Evolutionary conservation across 37 sponge, comb jelly and placozoan genomes (phyloP).

Genomic region (Lycopodina hypogea): DNA sequence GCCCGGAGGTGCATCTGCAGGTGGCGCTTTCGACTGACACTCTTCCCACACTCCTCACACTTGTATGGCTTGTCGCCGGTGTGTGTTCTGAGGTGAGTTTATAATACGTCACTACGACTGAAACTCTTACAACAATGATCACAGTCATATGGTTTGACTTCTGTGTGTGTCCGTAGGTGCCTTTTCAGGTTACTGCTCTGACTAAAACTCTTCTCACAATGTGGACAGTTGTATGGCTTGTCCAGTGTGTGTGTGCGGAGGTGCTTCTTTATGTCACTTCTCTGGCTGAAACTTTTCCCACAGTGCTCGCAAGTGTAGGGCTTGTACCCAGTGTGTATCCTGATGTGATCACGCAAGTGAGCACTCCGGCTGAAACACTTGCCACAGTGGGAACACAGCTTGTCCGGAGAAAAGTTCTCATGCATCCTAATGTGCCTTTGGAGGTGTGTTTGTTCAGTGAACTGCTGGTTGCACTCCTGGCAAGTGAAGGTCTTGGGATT

Average conservation of each 20-base stretch:
- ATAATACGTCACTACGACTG: slow-evolving; percentile 22
- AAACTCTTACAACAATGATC: slow-evolving; percentile 66
- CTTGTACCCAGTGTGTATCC: slow-evolving; percentile 11
- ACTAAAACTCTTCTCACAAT: slow-evolving; percentile 34
- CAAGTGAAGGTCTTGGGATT: slow-evolving; percentile 63
- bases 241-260: slow-evolving; percentile 18
- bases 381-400: not conserved
- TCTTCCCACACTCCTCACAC: slow-evolving; percentile 23
- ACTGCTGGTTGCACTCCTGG: slow-evolving; percentile 43
- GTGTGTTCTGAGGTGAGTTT: slow-evolving; percentile 54
- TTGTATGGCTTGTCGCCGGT: too few species aligned
- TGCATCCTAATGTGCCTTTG: slow-evolving; percentile 60
- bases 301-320: slow-evolving; percentile 32
- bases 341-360: not conserved
- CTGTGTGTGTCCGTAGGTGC: slow-evolving; percentile 24
- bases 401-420: not conserved
- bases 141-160: too few species aligned
- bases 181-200: slow-evolving; percentile 17
- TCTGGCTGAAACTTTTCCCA: slow-evolving; percentile 34
- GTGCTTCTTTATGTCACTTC: slow-evolving; percentile 34
- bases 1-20: slow-evolving; percentile 14
- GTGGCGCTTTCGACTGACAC: not conserved
- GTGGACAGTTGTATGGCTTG: slow-evolving; percentile 21
- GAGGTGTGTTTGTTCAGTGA: slow-evolving; percentile 37
- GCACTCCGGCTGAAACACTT: not conserved